Conservation (phyloP, 2,113 vertebrate genomes). For the Ceuthmochares aereus region DNA sequence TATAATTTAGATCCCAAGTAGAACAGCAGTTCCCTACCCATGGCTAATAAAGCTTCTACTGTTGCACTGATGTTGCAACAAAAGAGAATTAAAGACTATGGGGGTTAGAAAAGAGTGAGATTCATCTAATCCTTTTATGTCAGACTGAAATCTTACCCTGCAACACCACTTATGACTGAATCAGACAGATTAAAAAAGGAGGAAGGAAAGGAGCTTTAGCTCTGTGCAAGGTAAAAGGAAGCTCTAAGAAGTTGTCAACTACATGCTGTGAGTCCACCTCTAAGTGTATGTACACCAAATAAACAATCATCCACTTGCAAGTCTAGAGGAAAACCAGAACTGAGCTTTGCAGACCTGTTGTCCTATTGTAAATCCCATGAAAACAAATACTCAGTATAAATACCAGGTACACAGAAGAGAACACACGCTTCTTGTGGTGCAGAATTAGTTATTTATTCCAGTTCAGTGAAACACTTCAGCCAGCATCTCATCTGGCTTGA, state of each 20-base stretch:
- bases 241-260: background rate
- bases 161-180: background rate
- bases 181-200: background rate
- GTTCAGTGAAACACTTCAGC: background rate
- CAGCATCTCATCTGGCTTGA: background rate
- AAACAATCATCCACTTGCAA: background rate
- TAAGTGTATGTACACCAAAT: background rate
- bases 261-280: background rate
- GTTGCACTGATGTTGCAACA: background rate
- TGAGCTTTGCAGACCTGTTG: background rate
- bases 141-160: background rate
- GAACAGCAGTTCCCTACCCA: background rate
- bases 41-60: background rate
- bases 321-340: background rate
- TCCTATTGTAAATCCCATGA: background rate
- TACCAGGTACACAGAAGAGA: background rate
- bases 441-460: background rate
- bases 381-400: background rate
- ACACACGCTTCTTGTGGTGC: background rate
- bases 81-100: background rate
- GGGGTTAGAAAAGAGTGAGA: background rate
- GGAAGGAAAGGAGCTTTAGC: background rate
- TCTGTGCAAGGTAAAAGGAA: background rate
- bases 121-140: background rate
- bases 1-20: background rate